phyloP scores from a whole-genome alignment of 2,888 invertebrate species.

The Frankliniella fusca region DNA sequence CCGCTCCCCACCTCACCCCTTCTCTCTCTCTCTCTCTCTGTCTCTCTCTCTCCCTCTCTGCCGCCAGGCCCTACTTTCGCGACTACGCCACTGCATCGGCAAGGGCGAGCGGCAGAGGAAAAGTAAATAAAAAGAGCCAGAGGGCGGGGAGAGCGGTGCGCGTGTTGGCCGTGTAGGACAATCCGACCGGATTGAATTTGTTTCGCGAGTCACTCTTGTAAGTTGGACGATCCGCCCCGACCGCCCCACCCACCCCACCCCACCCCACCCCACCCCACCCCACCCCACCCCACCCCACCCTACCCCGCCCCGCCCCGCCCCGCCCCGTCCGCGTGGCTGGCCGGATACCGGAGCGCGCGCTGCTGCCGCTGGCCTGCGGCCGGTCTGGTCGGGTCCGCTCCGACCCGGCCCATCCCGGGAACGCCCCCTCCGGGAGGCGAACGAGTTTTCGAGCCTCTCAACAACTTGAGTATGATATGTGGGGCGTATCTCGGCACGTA shows the following conservation, averaged over 20 bases:
- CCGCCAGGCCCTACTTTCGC: neutral
- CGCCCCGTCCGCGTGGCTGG: too few relatives aligned
- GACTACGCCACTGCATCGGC: too few relatives aligned
- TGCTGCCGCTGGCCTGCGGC: neutral
- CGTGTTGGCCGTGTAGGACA: slow-evolving; percentile 3
- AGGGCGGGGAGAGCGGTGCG: neutral
- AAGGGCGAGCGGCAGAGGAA: too few relatives aligned
- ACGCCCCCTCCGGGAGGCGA: neutral
- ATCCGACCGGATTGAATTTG: slow-evolving; percentile 8
- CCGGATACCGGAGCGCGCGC: neutral
- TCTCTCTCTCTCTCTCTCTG: too few relatives aligned
- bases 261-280: too few relatives aligned
- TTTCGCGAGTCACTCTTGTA: slow-evolving; percentile 20
- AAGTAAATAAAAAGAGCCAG: too few relatives aligned
- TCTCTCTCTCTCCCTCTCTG: neutral
- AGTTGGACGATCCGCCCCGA: too few relatives aligned
- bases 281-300: too few relatives aligned
- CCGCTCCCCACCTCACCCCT: too few relatives aligned
- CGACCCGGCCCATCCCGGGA: neutral
- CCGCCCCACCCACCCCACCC: too few relatives aligned
- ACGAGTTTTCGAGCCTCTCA: slow-evolving; percentile 21
- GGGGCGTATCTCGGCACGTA: slow-evolving; percentile 14
- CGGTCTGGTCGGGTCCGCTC: neutral
- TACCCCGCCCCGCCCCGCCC: too few relatives aligned
- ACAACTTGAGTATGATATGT: slow-evolving; percentile 25